Percentiles rank a stretch among this genome's conserved stretches.
These are phyloP conservation scores for Atractosteus spatula DNA, from an alignment of 2,113 vertebrate species.

Conservation along the genomic window DNA sequence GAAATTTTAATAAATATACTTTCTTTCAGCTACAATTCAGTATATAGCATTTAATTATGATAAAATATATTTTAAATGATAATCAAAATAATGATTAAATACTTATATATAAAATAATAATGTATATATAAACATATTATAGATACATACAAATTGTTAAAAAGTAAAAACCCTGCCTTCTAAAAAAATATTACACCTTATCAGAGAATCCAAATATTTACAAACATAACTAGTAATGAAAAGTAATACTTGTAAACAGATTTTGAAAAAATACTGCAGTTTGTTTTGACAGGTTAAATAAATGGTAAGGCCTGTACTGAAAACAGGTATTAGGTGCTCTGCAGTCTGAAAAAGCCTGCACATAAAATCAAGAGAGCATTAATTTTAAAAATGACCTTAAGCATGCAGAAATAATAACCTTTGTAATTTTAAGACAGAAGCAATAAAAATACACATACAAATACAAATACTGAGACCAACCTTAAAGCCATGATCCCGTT, in stretches of 20 bases:
- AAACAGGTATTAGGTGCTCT: conserved; percentile 18
- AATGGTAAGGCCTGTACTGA: conserved; percentile 15
- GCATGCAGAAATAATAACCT: neutral
- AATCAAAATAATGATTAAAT: too few relatives aligned
- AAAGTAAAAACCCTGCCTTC: too few relatives aligned
- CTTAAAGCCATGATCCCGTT: conserved; percentile 48
- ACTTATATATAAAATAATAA: too few relatives aligned
- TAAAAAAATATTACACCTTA: too few relatives aligned
- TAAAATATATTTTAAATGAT: too few relatives aligned
- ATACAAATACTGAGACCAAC: conserved; percentile 37
- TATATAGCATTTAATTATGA: too few relatives aligned
- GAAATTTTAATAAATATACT: conserved; percentile 1
- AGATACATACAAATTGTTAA: too few relatives aligned
- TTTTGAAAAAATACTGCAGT: conserved; percentile 7
- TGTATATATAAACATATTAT: too few relatives aligned
- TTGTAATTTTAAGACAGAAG: neutral
- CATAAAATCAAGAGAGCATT: neutral
- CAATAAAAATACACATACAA: neutral
- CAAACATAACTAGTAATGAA: too few relatives aligned
- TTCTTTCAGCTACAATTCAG: neutral
- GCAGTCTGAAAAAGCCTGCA: neutral
- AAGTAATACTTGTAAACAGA: too few relatives aligned
- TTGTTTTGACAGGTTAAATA: neutral
- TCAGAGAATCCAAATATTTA: too few relatives aligned
- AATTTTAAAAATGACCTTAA: neutral